phyloP scores from a whole-genome alignment of 2,888 invertebrate species.

The Dasypogon diadema region DNA sequence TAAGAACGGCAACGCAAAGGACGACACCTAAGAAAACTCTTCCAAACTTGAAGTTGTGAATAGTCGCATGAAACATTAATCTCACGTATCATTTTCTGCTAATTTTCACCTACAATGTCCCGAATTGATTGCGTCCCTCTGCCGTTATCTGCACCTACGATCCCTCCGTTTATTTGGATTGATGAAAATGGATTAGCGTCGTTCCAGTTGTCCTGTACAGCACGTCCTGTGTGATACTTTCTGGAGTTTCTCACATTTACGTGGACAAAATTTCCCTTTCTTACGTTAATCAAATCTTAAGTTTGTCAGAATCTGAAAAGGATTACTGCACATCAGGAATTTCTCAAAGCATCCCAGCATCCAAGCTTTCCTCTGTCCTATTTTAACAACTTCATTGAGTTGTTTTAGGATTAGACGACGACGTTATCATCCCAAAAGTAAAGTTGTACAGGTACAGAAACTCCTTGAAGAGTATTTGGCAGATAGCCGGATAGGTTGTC shows the following conservation, averaged over 20 bases:
- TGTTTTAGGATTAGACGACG: conserved; percentile 18
- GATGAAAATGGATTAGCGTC: background rate
- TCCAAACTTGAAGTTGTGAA: background rate
- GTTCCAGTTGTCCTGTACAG: background rate
- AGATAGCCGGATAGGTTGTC: background rate
- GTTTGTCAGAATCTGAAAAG: background rate
- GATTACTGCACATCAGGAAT: background rate
- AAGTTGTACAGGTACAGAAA: conserved; percentile 2
- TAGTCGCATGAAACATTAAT: conserved; percentile 15
- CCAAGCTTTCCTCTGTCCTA: background rate
- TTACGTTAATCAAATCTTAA: background rate
- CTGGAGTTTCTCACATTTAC: background rate
- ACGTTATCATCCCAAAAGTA: conserved; percentile 6
- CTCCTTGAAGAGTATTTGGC: background rate
- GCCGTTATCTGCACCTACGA: background rate
- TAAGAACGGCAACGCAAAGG: background rate
- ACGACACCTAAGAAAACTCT: background rate
- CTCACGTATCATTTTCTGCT: conserved; percentile 27
- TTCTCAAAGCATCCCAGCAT: background rate
- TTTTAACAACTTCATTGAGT: conserved; percentile 25
- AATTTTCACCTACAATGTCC: background rate
- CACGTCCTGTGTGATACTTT: background rate
- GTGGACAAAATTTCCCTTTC: background rate
- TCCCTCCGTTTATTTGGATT: background rate
- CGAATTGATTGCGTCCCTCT: background rate